phyloP scores from a whole-genome alignment of 2,113 vertebrate genomes.

The Sander vitreus region DNA sequence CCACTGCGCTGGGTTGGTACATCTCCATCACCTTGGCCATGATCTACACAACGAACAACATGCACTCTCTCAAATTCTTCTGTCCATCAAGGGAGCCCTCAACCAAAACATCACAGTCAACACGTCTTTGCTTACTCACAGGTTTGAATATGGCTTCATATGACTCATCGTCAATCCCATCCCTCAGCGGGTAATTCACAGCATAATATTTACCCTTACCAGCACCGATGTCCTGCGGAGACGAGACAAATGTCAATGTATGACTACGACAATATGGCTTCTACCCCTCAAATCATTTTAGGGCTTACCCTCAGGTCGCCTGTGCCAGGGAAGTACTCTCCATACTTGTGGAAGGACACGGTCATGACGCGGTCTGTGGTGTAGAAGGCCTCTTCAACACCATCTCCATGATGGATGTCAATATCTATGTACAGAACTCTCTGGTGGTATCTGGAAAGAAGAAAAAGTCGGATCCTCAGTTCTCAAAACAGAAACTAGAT shows the following conservation, averaged over 20 bases:
- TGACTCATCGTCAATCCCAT: conserved; percentile 98
- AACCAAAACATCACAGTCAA: background rate
- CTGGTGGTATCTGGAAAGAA: conserved; percentile 92
- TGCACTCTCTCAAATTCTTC: background rate
- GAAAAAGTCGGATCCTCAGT: too few species aligned
- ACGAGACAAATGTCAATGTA: conserved; percentile 5
- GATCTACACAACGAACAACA: conserved; percentile 83
- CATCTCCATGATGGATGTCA: conserved; percentile 98
- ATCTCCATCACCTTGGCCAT: conserved; percentile 99
- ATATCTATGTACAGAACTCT: conserved; percentile 99
- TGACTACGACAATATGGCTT: background rate
- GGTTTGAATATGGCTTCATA: conserved; percentile 99
- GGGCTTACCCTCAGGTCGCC: conserved; percentile 93
- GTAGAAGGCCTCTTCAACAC: conserved; percentile 98
- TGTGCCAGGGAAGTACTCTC: conserved; percentile 98
- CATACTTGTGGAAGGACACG: conserved; percentile 98
- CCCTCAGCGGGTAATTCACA: conserved; percentile 97
- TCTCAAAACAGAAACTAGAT: background rate
- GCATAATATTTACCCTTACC: conserved; percentile 99
- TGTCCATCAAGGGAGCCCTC: background rate
- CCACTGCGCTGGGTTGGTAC: conserved; percentile 97
- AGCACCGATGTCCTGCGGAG: conserved; percentile 93
- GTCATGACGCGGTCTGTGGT: conserved; percentile 99
- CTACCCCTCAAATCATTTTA: background rate
- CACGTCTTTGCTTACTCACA: conserved; percentile 81